Percentiles rank a stretch among this genome's conserved stretches.
phyloP scores from a whole-genome alignment of 2,797 vertebrate species.

The Pelodytes ibericus region DNA sequence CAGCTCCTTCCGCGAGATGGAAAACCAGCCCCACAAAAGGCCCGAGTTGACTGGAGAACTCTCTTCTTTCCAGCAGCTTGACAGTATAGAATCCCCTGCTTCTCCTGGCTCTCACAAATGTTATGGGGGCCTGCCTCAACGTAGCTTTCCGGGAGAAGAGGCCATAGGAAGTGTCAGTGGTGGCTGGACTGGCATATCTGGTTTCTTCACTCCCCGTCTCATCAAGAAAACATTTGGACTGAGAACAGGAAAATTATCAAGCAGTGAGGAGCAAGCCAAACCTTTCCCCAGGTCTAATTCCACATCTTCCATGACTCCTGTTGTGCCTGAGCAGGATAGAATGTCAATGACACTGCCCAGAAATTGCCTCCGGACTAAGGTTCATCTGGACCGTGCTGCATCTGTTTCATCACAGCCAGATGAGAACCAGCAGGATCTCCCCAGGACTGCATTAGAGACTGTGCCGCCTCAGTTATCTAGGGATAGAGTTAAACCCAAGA shows the following conservation, averaged over 20 bases:
- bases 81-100: conserved; percentile 73
- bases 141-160: conserved; percentile 75
- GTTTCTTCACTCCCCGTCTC: conserved; percentile 96
- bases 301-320: conserved; percentile 97
- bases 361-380: conserved; percentile 89
- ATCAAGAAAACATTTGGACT: conserved; percentile 98
- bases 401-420: conserved; percentile 79
- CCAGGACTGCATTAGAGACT: conserved; percentile 49
- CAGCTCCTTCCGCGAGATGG: conserved; percentile 97
- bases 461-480: conserved; percentile 80
- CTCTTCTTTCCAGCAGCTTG: conserved; percentile 82
- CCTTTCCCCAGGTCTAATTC: conserved; percentile 97
- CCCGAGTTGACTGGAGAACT: conserved; percentile 89
- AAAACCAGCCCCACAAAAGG: conserved; percentile 95
- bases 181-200: conserved; percentile 93
- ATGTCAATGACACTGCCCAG: conserved; percentile 83
- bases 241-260: conserved; percentile 86
- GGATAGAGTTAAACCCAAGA: conserved; percentile 92
- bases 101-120: conserved; percentile 79
- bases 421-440: conserved; percentile 72
- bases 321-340: conserved; percentile 92
- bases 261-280: conserved; percentile 82
- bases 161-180: conserved; percentile 64
- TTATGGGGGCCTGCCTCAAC: conserved; percentile 91
- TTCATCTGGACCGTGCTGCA: conserved; percentile 86